Percentiles rank a stretch among this genome's conserved stretches.
Conservation (phyloP, 2,888 invertebrate genomes). For the Agrochola circellaris region DNA sequence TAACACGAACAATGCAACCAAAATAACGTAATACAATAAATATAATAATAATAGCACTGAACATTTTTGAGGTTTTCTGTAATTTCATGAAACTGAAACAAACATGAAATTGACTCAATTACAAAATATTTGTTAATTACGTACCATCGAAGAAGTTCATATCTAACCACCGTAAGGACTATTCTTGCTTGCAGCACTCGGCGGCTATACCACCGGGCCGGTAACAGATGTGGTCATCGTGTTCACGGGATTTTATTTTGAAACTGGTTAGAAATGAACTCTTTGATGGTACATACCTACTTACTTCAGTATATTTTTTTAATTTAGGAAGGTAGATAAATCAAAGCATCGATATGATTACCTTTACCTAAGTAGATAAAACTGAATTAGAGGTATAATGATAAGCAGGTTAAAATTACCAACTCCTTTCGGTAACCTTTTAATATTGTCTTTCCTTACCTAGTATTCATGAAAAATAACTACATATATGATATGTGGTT, state of each 20-base stretch:
- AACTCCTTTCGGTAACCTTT: neutral
- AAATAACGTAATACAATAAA: too few relatives aligned
- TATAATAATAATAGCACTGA: too few relatives aligned
- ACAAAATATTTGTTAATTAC: neutral
- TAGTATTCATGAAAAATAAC: neutral
- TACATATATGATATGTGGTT: constrained; percentile 25
- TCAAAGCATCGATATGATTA: neutral
- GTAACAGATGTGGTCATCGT: too few relatives aligned
- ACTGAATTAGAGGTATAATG: neutral
- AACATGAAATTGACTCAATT: neutral
- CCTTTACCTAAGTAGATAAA: neutral
- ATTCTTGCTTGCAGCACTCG: too few relatives aligned
- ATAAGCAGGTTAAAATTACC: neutral
- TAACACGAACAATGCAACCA: neutral
- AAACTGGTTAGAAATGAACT: too few relatives aligned
- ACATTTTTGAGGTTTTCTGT: neutral
- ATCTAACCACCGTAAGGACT: too few relatives aligned
- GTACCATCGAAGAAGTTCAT: too few relatives aligned
- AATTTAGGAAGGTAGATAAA: neutral
- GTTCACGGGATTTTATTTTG: too few relatives aligned
- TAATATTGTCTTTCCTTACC: neutral
- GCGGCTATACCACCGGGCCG: too few relatives aligned
- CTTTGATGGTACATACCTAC: neutral
- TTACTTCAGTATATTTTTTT: neutral
- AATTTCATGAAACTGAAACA: neutral